These are phyloP conservation scores for Agonum fuliginosum DNA, from an alignment of 2,888 invertebrate species.

Conservation along the genomic window DNA sequence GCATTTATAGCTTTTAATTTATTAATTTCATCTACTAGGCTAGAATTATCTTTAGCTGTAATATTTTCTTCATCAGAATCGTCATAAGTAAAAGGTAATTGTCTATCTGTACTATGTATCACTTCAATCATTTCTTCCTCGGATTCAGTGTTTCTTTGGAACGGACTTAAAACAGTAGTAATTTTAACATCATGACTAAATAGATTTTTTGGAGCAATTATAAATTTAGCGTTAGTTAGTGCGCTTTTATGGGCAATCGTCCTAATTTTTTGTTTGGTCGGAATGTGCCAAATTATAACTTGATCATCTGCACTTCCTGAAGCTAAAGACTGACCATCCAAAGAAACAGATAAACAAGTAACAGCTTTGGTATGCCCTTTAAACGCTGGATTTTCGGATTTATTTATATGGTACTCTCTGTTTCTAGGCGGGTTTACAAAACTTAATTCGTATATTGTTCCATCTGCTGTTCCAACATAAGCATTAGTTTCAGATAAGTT, in stretches of 20 bases:
- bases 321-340: constrained; percentile 82
- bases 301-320: constrained; percentile 86
- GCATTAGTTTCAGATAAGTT: constrained; percentile 82
- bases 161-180: constrained; percentile 75
- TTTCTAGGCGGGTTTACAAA: constrained; percentile 81
- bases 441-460: constrained; percentile 81
- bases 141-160: constrained; percentile 79
- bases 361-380: constrained; percentile 82
- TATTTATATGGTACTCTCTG: constrained; percentile 79
- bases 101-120: constrained; percentile 71
- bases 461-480: constrained; percentile 84
- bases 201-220: constrained; percentile 77
- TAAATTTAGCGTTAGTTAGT: constrained; percentile 83
- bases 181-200: constrained; percentile 77
- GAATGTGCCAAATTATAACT: constrained; percentile 88
- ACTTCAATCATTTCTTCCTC: constrained; percentile 74
- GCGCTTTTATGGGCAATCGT: constrained; percentile 84
- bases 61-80: constrained; percentile 64
- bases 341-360: constrained; percentile 82
- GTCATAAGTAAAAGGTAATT: constrained; percentile 60
- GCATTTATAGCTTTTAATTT: constrained; percentile 77
- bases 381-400: constrained; percentile 74
- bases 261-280: constrained; percentile 83
- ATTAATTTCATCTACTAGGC: constrained; percentile 74
- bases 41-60: constrained; percentile 49